A percentile compares a stretch with the other conserved stretches of the same genome.
These are phyloP conservation scores for Cynocephalus volans DNA, from an alignment of 2,113 vertebrate genomes.

Conservation along the genomic window DNA sequence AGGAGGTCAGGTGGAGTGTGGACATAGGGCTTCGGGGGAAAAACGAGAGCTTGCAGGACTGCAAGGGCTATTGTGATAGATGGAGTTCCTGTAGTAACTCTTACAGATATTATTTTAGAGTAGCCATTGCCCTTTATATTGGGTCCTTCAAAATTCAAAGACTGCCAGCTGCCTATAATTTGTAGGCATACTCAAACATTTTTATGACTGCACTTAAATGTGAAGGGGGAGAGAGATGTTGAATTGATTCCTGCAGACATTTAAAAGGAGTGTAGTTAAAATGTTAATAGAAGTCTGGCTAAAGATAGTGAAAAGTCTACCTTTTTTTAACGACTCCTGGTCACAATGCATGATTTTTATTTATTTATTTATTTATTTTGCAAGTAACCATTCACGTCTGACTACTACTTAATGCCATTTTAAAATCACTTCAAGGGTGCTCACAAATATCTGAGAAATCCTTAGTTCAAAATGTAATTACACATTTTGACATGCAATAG, in stretches of 20 bases:
- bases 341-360: background rate
- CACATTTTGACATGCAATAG: background rate
- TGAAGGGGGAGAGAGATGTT: background rate
- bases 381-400: background rate
- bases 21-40: background rate
- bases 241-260: slow-evolving; percentile 18
- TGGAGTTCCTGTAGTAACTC: background rate
- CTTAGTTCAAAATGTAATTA: background rate
- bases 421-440: slow-evolving; percentile 35
- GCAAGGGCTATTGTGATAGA: background rate
- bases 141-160: background rate
- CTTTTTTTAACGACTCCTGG: background rate
- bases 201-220: background rate
- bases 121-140: background rate
- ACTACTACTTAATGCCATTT: background rate
- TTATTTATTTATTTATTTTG: background rate
- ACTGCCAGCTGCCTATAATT: background rate
- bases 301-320: slow-evolving; percentile 30
- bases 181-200: background rate
- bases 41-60: background rate
- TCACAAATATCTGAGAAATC: slow-evolving; percentile 3
- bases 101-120: background rate
- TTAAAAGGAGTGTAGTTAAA: slow-evolving; percentile 12
- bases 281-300: background rate
- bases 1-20: background rate